Evolutionary conservation across 2,113 vertebrate species (phyloP).

Genomic region (Ahaetulla prasina): DNA sequence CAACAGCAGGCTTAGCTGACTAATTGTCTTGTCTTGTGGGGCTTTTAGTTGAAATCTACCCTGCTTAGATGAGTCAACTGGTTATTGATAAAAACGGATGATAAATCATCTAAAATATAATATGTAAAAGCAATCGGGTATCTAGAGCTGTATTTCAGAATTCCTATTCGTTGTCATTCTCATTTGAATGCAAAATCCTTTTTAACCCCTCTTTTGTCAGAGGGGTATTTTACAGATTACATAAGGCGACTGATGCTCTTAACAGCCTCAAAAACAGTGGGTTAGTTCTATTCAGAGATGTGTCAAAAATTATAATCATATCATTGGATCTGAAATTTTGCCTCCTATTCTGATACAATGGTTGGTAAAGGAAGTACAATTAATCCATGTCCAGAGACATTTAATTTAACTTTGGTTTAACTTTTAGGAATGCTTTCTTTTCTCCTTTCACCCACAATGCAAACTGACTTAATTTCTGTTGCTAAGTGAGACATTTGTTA

Average conservation of each 20-base stretch:
- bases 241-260: neutral
- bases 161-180: neutral
- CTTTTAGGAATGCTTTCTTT: neutral
- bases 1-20: constrained; percentile 11
- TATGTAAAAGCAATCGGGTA: neutral
- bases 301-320: neutral
- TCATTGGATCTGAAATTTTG: neutral
- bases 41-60: constrained; percentile 28
- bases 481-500: no score
- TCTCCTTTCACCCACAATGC: neutral
- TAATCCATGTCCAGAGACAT: neutral
- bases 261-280: neutral
- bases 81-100: constrained; percentile 6
- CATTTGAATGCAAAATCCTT: constrained; percentile 13
- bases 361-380: neutral
- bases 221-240: neutral
- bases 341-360: neutral
- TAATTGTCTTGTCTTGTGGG: constrained; percentile 24
- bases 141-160: fast-evolving
- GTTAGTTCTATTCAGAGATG: neutral
- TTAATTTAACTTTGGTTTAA: neutral
- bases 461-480: neutral
- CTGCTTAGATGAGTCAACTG: neutral
- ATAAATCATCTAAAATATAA: fast-evolving
- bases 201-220: neutral